These are phyloP conservation scores for Micrastur ruficollis DNA, from an alignment of 2,797 vertebrate genomes.

Conservation along the genomic window DNA sequence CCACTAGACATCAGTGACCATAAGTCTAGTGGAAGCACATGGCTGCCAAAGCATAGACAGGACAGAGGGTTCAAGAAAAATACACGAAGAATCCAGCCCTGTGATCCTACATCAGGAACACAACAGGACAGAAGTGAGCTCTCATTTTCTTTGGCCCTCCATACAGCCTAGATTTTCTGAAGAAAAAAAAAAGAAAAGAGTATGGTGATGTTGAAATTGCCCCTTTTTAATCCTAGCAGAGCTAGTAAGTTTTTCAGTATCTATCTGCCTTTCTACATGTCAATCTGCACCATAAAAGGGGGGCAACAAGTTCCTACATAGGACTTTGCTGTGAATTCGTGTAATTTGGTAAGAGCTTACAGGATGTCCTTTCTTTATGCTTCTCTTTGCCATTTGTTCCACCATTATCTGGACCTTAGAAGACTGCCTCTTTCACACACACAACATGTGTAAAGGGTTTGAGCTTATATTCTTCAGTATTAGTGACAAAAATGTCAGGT, in stretches of 20 bases:
- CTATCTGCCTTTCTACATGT: not conserved
- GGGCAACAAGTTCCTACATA: not conserved
- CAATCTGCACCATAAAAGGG: not conserved
- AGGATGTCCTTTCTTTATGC: not conserved
- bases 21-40: not conserved
- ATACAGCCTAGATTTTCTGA: not conserved
- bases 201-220: not conserved
- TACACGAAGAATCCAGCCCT: not conserved
- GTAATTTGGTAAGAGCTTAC: not conserved
- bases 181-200: not conserved
- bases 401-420: not conserved
- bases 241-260: not conserved
- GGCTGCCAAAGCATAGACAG: not conserved
- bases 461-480: not conserved
- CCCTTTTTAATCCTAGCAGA: not conserved
- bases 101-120: not conserved
- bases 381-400: not conserved
- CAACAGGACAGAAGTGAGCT: not conserved
- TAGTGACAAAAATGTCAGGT: not conserved
- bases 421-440: not conserved
- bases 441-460: not conserved
- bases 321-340: not conserved
- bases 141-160: not conserved
- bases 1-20: not conserved
- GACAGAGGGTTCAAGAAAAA: not conserved